Conservation (phyloP, 2,113 vertebrate species). For the Helogale parvula region DNA sequence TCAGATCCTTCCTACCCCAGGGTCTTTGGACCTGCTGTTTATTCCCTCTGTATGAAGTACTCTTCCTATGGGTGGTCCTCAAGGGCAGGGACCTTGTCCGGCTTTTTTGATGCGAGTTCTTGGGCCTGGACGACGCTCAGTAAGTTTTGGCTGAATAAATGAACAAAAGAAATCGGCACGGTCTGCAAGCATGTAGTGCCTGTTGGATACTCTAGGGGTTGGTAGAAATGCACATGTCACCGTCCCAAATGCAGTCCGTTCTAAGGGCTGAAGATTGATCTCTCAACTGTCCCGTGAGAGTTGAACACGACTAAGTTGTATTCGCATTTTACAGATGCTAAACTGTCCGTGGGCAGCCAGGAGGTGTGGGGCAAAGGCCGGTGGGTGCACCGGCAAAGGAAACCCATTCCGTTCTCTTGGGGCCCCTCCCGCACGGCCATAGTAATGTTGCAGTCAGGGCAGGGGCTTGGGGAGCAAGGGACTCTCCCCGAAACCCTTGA, state of each 20-base stretch:
- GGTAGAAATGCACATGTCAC: neutral
- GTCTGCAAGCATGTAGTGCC: neutral
- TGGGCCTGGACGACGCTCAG: neutral
- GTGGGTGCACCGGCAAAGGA: neutral
- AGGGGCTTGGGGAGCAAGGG: no score
- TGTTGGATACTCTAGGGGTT: rapidly evolving
- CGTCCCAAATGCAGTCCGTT: no score
- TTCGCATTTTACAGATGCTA: neutral
- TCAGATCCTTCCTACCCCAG: neutral
- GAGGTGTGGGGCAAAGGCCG: neutral
- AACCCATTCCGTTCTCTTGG: neutral
- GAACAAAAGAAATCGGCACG: neutral
- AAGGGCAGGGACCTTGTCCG: neutral
- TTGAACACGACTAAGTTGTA: neutral
- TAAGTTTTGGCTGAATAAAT: neutral
- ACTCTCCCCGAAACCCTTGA: neutral
- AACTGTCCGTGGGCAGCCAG: neutral
- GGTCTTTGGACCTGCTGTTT: neutral
- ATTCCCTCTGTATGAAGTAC: neutral
- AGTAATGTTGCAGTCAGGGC: neutral
- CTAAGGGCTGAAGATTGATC: neutral
- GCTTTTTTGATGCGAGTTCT: neutral
- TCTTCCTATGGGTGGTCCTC: neutral
- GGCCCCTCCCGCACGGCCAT: neutral
- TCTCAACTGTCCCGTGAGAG: neutral